phyloP scores from a whole-genome alignment of 2,888 invertebrate species.

The Hoplodrina blanda region DNA sequence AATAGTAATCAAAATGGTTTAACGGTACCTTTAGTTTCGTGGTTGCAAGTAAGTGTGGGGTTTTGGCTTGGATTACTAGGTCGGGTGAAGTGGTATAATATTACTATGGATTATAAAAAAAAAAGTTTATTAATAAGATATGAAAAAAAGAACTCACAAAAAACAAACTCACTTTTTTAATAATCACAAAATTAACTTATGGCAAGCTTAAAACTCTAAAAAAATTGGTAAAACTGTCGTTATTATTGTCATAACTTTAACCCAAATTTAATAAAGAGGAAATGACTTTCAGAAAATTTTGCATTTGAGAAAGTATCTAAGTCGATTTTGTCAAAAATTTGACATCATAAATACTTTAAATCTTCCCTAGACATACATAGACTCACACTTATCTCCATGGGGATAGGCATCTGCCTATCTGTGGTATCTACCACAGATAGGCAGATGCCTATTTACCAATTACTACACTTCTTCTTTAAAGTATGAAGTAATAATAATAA shows the following conservation, averaged over 20 bases:
- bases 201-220: neutral
- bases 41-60: no score
- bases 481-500: no score
- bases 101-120: no score
- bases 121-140: neutral
- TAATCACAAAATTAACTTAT: constrained; percentile 15
- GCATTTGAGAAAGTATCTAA: neutral
- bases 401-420: no score
- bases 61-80: no score
- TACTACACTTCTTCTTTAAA: no score
- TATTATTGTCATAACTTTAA: neutral
- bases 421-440: no score
- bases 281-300: constrained; percentile 1
- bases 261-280: constrained; percentile 1
- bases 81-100: no score
- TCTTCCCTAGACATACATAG: neutral
- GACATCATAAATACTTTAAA: neutral
- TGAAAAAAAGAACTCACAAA: neutral
- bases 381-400: neutral
- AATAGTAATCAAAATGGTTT: no score
- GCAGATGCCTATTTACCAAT: no score
- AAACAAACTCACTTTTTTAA: constrained; percentile 6
- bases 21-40: no score
- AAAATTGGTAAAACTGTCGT: neutral
- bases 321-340: neutral